These are phyloP conservation scores for Grammomys dolichurus DNA, from an alignment of 2,113 vertebrate species.

Conservation along the genomic window DNA sequence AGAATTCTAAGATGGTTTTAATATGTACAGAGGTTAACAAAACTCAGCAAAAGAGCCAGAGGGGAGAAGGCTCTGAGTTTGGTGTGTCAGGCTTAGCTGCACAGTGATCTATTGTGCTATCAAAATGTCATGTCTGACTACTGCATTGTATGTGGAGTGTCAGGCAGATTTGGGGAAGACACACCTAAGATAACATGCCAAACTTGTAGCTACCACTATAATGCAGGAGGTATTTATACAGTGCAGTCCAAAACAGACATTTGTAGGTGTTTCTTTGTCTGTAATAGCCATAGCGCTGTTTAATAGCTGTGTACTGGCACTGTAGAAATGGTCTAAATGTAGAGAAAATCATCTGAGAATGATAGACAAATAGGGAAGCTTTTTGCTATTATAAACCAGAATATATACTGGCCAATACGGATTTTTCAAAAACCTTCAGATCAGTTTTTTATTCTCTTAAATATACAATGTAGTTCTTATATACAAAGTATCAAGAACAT, in stretches of 20 bases:
- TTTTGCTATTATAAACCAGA: slow-evolving; percentile 27
- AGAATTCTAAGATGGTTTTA: slow-evolving; percentile 45
- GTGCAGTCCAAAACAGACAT: background rate
- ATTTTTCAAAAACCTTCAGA: slow-evolving; percentile 47
- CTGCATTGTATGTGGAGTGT: background rate
- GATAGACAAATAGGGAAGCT: background rate
- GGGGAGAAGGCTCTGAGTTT: background rate
- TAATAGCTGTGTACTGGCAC: background rate
- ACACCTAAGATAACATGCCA: background rate
- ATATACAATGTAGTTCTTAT: background rate
- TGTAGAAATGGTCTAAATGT: background rate
- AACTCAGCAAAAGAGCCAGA: background rate
- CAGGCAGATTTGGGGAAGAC: background rate
- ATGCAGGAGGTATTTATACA: background rate
- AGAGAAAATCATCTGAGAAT: background rate
- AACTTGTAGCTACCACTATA: background rate
- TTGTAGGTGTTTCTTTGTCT: background rate
- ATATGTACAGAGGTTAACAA: background rate
- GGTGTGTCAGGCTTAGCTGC: slow-evolving; percentile 8
- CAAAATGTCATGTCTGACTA: slow-evolving; percentile 47
- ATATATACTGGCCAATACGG: background rate
- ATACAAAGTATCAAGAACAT: background rate
- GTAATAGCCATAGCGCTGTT: background rate
- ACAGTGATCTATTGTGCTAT: slow-evolving; percentile 1
- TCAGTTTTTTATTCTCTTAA: slow-evolving; percentile 44